phyloP scores from a whole-genome alignment of 2,113 vertebrate genomes.

The Poecilia latipinna region DNA sequence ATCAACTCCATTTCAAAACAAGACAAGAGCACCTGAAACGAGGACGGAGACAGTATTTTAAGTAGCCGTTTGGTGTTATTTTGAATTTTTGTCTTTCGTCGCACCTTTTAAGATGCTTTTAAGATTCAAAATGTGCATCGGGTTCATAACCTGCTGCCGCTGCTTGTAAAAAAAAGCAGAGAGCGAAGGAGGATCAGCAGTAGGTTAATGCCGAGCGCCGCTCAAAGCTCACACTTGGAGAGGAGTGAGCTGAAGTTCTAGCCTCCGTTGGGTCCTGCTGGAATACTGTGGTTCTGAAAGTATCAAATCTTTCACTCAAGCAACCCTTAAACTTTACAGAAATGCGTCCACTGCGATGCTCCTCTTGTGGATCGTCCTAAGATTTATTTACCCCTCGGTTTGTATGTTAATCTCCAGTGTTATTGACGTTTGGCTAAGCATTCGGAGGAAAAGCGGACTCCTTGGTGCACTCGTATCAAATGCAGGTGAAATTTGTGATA shows the following conservation, averaged over 20 bases:
- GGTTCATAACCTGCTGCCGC: neutral
- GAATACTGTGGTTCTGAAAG: neutral
- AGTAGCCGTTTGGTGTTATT: no score
- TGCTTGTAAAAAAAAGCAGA: neutral
- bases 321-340: neutral
- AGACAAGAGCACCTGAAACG: neutral
- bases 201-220: no score
- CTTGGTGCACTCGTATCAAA: neutral
- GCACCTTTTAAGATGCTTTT: neutral
- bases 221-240: neutral
- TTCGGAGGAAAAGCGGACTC: neutral
- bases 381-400: neutral
- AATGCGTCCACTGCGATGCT: neutral
- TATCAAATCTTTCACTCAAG: neutral
- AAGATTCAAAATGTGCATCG: neutral
- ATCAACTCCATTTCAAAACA: neutral
- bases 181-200: no score
- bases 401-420: neutral
- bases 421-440: neutral
- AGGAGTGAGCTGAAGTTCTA: neutral
- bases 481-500: neutral
- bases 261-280: no score
- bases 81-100: neutral
- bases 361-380: neutral
- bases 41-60: neutral